Conservation (phyloP, 1,140 invertebrate genomes). For the Pseudachorutes palmiensis region DNA sequence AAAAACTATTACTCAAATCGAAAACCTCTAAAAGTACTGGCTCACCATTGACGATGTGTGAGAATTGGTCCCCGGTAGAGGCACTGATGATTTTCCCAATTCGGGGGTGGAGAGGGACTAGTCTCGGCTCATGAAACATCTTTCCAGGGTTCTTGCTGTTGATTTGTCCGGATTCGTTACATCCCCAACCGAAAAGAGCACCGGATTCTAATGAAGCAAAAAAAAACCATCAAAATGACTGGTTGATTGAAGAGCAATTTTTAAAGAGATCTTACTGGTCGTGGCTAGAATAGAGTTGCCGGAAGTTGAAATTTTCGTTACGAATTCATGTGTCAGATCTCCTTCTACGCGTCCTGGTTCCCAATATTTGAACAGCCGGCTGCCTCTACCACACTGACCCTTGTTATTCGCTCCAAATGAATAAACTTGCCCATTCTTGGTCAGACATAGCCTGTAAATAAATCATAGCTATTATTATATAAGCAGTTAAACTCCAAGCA, state of each 20-base stretch:
- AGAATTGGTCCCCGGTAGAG: conserved; percentile 77
- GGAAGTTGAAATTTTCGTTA: conserved; percentile 67
- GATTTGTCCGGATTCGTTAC: conserved; percentile 86
- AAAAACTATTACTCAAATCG: conserved; percentile 24
- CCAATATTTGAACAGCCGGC: conserved; percentile 43
- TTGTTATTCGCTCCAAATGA: conserved; percentile 29
- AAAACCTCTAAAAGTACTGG: conserved; percentile 25
- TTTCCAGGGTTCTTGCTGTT: conserved; percentile 26
- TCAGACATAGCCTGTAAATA: conserved; percentile 24
- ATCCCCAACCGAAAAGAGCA: conserved; percentile 94
- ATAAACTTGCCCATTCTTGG: conserved; percentile 47
- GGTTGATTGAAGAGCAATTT: neutral
- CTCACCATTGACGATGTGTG: conserved; percentile 70
- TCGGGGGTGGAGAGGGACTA: conserved; percentile 53
- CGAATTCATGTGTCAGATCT: conserved; percentile 72
- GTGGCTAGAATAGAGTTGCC: conserved; percentile 84
- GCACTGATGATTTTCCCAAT: conserved; percentile 72
- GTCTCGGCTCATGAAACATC: conserved; percentile 52
- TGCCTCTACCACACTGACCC: conserved; percentile 29
- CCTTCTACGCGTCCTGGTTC: conserved; percentile 60
- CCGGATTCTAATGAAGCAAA: conserved; percentile 62
- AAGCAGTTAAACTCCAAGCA: conserved; percentile 7
- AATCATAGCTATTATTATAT: conserved; percentile 1
- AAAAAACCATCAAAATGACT: conserved; percentile 11
- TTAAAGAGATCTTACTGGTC: conserved; percentile 54